Percentiles rank a stretch among this genome's conserved stretches.
Conservation (phyloP, 2,113 vertebrate genomes). For the Henicopernis longicauda region DNA sequence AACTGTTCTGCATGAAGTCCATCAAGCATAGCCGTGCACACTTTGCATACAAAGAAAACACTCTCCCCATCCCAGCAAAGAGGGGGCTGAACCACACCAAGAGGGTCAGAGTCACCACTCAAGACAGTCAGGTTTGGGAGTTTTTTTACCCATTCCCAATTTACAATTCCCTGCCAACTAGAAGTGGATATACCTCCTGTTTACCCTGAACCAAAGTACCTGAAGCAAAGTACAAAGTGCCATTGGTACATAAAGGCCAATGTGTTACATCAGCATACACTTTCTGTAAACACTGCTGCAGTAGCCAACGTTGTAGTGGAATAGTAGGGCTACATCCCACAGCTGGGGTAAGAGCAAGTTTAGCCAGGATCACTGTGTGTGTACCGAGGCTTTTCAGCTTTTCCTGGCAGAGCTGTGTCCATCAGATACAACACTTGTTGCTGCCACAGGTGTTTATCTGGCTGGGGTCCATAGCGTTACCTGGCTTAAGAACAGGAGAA, state of each 20-base stretch:
- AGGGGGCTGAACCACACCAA: neutral
- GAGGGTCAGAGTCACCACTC: neutral
- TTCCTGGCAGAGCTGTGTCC: neutral
- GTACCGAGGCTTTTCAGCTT: rapidly evolving
- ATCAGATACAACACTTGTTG: neutral
- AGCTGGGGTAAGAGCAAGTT: neutral
- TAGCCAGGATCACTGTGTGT: rapidly evolving
- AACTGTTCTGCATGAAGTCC: neutral
- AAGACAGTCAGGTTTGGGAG: neutral
- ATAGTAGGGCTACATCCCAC: neutral
- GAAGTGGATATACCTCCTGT: neutral
- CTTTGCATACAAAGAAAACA: neutral
- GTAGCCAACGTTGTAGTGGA: neutral
- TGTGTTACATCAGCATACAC: neutral
- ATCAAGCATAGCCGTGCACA: neutral
- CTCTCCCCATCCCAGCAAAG: neutral
- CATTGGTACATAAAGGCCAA: neutral
- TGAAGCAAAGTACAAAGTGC: neutral
- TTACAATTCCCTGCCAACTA: neutral
- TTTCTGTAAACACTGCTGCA: neutral
- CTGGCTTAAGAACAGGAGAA: neutral
- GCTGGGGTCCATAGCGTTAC: neutral
- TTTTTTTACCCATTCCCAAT: neutral
- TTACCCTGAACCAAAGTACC: neutral
- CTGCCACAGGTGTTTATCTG: neutral